A percentile compares a stretch with the other conserved stretches of the same genome.
Conservation (phyloP, 2,113 vertebrate genomes). For the Rhea pennata region DNA sequence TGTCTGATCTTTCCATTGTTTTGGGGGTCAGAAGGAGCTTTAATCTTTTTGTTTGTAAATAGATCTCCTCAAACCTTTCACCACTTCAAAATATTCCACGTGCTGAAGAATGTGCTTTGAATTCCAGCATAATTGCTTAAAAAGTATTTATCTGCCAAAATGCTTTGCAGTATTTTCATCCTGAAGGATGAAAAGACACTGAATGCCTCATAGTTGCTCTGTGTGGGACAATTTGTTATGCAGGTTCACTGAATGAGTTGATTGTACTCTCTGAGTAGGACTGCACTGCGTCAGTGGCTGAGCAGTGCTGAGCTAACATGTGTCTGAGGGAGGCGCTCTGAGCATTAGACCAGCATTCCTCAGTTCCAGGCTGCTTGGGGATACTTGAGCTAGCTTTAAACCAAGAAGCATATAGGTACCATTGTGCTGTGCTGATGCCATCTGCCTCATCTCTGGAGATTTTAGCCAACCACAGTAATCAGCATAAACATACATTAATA, state of each 20-base stretch:
- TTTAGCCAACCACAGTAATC: neutral
- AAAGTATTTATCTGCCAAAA: neutral
- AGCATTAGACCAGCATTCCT: fast-evolving
- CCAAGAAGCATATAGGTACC: fast-evolving
- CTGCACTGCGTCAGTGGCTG: fast-evolving
- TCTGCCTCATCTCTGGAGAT: neutral
- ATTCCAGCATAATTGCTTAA: constrained; percentile 16
- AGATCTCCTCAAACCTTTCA: constrained; percentile 16
- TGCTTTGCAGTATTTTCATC: neutral
- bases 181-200: neutral
- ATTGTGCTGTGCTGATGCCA: neutral
- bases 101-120: constrained; percentile 7
- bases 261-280: neutral
- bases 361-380: neutral
- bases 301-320: neutral
- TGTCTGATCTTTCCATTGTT: neutral
- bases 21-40: neutral
- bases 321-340: neutral
- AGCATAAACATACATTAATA: neutral
- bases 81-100: neutral
- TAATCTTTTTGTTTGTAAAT: constrained; percentile 29
- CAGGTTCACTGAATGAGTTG: neutral
- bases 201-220: neutral
- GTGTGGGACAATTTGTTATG: neutral
- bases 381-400: neutral